Base-by-base conservation (phyloP, 1,140 invertebrate genomes). In the Drosophila nigromelanica region DNA sequence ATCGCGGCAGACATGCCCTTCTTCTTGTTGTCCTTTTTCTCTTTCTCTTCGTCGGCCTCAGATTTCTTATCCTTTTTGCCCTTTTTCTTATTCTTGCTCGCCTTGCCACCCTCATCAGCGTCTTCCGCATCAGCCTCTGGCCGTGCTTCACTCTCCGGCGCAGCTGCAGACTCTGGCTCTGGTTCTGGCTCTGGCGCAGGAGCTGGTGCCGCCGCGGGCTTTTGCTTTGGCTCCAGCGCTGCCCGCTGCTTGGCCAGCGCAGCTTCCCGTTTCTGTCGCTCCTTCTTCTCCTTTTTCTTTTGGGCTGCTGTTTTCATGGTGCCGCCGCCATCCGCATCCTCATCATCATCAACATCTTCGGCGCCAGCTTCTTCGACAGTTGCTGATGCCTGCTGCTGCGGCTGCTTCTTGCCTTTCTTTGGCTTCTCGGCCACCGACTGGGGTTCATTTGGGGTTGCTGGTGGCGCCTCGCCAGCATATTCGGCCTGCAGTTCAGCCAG, bases 271-370 rank as follows among this genome's bases (percentile, higher is more conserved):
- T 96, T 97, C 82, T 97, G 95, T 37, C 95, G 93, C 92, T 97
- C 96, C 89, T 97, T 97, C 76, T 97, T 97, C 77, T 97, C 96
- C 86, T 97, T 97, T 76, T 96, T 97, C 91, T 97, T 97, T 85
- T 96, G 96, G 12, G 96, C 96, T 15, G 96, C 96, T 21, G 95
- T 95, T 92, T 97, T 97, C 18, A 97, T 94, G 10, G 95, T 95
- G 10, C 95, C 95, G 30, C 92, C 79, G 60, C 93, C 94, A 62
- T 93, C 94, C 37, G 94, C 94, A 68, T 93, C 93, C 48, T 94
- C 94, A 42, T 91, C 91, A 50, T 94, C 94, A 42, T 92, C 90
- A 56, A 92, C 92, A 48, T 94, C 94, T 39, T 91, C 92, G 71
- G 75, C 74, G 43, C 91, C 92, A 58, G 78, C 86, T 56, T 81